Conservation (phyloP, 2,113 vertebrate genomes). For the Salvator merianae region DNA sequence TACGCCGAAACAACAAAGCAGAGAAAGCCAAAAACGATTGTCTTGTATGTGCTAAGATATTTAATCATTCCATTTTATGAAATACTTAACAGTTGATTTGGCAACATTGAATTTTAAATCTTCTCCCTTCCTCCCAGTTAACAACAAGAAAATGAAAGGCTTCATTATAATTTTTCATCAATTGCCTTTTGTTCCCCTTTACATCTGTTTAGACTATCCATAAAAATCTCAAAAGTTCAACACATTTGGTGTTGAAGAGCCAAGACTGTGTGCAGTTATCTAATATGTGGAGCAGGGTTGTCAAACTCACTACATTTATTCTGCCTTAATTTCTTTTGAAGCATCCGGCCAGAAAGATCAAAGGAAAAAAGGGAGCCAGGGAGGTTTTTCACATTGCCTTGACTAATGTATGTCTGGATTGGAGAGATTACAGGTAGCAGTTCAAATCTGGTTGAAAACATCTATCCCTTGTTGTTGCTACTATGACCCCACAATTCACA, state of each 20-base stretch:
- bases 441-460: too few species aligned
- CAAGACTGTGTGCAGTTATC: background rate
- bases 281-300: background rate
- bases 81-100: background rate
- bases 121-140: background rate
- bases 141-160: background rate
- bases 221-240: conserved; percentile 5
- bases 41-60: background rate
- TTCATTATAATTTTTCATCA: background rate
- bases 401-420: background rate
- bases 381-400: background rate
- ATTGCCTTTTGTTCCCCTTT: background rate
- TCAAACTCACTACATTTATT: background rate
- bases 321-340: background rate
- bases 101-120: background rate
- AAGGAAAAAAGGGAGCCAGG: background rate
- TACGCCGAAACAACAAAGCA: background rate
- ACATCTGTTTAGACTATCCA: background rate
- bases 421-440: too few species aligned
- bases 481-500: background rate
- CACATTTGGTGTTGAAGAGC: background rate
- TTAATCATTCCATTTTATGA: background rate
- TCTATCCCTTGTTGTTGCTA: too few species aligned
- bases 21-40: background rate
- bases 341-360: background rate